Base-by-base conservation (phyloP, 2,797 vertebrate genomes). In the Nannoperca obscura region DNA sequence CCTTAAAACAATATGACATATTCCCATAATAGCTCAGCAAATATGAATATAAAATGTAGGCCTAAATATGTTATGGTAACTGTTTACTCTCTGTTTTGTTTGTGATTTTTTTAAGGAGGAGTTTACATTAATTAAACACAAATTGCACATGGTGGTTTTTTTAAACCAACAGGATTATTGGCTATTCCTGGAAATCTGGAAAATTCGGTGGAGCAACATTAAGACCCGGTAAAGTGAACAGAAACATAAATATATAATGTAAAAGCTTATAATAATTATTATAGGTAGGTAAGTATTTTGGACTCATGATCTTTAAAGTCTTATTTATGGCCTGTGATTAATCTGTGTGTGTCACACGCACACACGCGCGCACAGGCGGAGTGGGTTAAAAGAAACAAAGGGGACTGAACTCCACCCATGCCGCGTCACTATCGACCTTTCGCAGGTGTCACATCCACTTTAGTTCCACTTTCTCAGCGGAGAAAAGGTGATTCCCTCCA, bases 371-470 rank as follows among this genome's bases (percentile, higher is more conserved):
- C 59, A 7, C 34, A 59, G 2, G 8, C 13, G 0, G 17, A 38
- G 32, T 59, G 32, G 72, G 71, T 70, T 66, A 65, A 65, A 20
- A 3, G 13, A 44, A 14, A 47, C n/a, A 19, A n/a, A 46, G 53
- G 14, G 2, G 0, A 2, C 2, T 9, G 30, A 72, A 24, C 85
- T 85, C 87, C 86, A 38, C 91, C 88, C 78, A 67, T n/a, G 32
- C 3, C 15, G 62, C 83, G 88, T 90, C 88, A 88, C 17, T 0
- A 0, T 2, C 32, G 60, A 85, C 75, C 69, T 90, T 83, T 64
- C 73, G 12, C 90, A 92, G 90, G 92, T 93, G 91, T 90, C 70
- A 68, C 58, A 3, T 71, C n/a, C 20, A 46, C 27, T 69, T 54
- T 71, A 27, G 17, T 74, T 74, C 42, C 27, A 22, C 12, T 49